phyloP scores from a whole-genome alignment of 2,113 vertebrate species.

The Tamias sibiricus region DNA sequence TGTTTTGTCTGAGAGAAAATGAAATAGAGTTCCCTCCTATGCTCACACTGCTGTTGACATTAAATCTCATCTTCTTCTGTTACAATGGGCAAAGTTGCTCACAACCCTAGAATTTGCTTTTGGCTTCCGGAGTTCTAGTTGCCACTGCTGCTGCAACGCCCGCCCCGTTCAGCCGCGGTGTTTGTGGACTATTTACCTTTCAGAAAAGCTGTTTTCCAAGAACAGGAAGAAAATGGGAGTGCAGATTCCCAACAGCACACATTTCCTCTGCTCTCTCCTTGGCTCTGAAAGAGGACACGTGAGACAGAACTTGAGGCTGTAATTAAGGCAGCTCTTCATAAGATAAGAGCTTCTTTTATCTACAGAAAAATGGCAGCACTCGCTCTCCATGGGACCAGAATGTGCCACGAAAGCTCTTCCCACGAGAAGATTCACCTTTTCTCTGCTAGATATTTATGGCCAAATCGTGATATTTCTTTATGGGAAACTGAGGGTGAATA shows the following conservation, averaged over 20 bases:
- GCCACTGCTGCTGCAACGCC: conserved; percentile 61
- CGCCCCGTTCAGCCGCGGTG: not conserved
- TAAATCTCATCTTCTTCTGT: conserved; percentile 74
- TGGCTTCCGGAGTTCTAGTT: conserved; percentile 60
- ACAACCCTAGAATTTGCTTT: conserved; percentile 59
- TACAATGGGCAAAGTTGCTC: conserved; percentile 70
- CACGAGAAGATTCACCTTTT: conserved; percentile 57
- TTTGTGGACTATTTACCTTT: conserved; percentile 65
- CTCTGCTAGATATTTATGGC: conserved; percentile 10
- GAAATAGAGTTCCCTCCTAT: conserved; percentile 70
- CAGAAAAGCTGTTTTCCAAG: conserved; percentile 56
- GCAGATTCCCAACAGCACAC: conserved; percentile 44
- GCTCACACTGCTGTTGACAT: conserved; percentile 74
- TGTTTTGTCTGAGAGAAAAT: conserved; percentile 70
- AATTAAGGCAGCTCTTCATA: conserved; percentile 76
- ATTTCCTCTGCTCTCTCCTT: conserved; percentile 67
- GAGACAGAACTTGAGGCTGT: conserved; percentile 75
- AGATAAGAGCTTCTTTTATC: conserved; percentile 75
- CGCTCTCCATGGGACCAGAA: conserved; percentile 74
- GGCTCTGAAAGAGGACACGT: conserved; percentile 67
- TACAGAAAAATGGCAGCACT: conserved; percentile 68
- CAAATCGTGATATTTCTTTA: conserved; percentile 50
- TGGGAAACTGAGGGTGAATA: not conserved
- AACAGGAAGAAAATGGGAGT: conserved; percentile 46
- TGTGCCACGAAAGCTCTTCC: conserved; percentile 48